Evolutionary conservation across 2,888 invertebrate species (phyloP).

Genomic region (Coleophora flavipennella): DNA sequence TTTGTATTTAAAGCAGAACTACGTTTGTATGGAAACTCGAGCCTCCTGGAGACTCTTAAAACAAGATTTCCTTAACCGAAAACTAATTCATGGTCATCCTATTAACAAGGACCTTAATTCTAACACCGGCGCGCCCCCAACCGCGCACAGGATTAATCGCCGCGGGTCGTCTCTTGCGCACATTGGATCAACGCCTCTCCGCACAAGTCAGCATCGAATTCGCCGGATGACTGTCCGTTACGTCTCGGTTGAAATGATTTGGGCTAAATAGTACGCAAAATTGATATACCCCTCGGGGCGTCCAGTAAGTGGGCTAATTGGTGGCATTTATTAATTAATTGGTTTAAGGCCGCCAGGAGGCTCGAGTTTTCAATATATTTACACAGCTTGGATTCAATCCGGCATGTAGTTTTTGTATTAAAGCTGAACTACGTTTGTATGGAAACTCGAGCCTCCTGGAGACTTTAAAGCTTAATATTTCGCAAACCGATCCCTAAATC

Average conservation of each 20-base stretch:
- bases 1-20: too few species aligned
- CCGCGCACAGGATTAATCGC: slow-evolving; percentile 35
- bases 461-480: too few species aligned
- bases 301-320: slow-evolving; percentile 30
- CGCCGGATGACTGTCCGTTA: too few species aligned
- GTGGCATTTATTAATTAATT: slow-evolving; percentile 19
- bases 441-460: too few species aligned
- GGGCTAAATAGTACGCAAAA: slow-evolving; percentile 31
- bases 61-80: not conserved
- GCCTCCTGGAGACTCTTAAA: too few species aligned
- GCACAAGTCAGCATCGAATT: slow-evolving; percentile 22
- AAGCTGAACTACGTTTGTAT: too few species aligned
- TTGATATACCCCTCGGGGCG: slow-evolving; percentile 33
- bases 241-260: slow-evolving; percentile 16
- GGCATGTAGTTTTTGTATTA: too few species aligned
- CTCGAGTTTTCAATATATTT: too few species aligned
- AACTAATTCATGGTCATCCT: slow-evolving; percentile 19
- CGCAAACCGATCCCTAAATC: too few species aligned
- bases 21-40: too few species aligned
- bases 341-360: too few species aligned
- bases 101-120: slow-evolving; percentile 26
- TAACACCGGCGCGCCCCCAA: slow-evolving; percentile 28
- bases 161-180: slow-evolving; percentile 36
- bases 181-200: slow-evolving; percentile 47
- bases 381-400: too few species aligned